Evolutionary conservation across 2,888 invertebrate species (phyloP).

Genomic region (Periphyllus acericola): DNA sequence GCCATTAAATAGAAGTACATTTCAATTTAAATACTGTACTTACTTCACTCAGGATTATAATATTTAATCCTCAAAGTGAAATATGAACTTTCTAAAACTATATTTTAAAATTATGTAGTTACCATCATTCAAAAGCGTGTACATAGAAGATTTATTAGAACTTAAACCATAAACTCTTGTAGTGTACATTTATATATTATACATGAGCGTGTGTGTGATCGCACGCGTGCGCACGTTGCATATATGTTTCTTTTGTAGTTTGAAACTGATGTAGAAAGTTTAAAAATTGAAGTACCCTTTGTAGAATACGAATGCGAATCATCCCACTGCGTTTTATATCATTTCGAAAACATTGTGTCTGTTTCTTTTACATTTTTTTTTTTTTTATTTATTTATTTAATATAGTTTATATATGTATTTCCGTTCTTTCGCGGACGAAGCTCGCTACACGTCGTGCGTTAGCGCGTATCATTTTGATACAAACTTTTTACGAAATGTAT

Average conservation of each 20-base stretch:
- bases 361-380: neutral
- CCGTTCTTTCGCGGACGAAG: neutral
- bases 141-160: neutral
- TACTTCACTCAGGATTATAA: too few species aligned
- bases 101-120: neutral
- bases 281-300: constrained; percentile 24
- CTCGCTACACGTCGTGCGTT: neutral
- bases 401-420: neutral
- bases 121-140: neutral
- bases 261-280: constrained; percentile 29
- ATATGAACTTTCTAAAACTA: neutral
- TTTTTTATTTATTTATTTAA: neutral
- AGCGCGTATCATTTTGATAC: neutral
- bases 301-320: constrained; percentile 11
- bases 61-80: neutral
- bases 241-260: constrained; percentile 10
- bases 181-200: neutral
- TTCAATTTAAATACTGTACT: too few species aligned
- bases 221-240: neutral
- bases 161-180: constrained; percentile 23
- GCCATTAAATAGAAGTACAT: too few species aligned
- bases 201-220: neutral
- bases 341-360: constrained; percentile 18
- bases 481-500: neutral
- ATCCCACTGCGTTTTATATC: constrained; percentile 2